A percentile compares a stretch with the other conserved stretches of the same genome.
phyloP scores from a whole-genome alignment of 2,888 invertebrate species.

The Euproctis similis region DNA sequence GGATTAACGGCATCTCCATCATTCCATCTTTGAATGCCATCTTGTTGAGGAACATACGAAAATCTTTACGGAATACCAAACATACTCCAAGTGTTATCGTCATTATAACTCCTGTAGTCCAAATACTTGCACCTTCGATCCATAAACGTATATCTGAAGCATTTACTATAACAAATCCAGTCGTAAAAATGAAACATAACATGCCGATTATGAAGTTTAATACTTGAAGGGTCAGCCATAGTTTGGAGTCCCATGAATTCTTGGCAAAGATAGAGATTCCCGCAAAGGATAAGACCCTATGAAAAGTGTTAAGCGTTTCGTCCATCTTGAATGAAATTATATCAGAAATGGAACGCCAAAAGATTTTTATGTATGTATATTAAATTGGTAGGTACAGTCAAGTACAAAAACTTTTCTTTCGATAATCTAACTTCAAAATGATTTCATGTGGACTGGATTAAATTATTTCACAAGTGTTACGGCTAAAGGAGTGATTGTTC shows the following conservation, averaged over 20 bases:
- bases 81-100: conserved; percentile 50
- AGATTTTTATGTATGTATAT: conserved; percentile 15
- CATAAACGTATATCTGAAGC: conserved; percentile 36
- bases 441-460: too few relatives aligned
- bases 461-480: too few relatives aligned
- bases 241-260: conserved; percentile 39
- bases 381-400: conserved; percentile 24
- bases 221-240: conserved; percentile 44
- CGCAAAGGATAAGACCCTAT: conserved; percentile 43
- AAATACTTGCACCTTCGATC: conserved; percentile 61
- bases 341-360: conserved; percentile 4
- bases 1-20: conserved; percentile 47
- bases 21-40: conserved; percentile 48
- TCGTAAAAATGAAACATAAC: conserved; percentile 48
- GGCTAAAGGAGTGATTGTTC: too few relatives aligned
- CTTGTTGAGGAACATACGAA: conserved; percentile 44
- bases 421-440: too few relatives aligned
- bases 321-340: conserved; percentile 36
- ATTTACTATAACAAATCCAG: conserved; percentile 41
- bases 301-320: conserved; percentile 40
- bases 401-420: conserved; percentile 4
- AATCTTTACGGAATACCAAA: conserved; percentile 41
- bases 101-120: conserved; percentile 60
- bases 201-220: conserved; percentile 45
- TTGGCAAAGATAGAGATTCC: conserved; percentile 51